Evolutionary conservation across 2,888 invertebrate genomes (phyloP).

Genomic region (Phorcus lineatus): DNA sequence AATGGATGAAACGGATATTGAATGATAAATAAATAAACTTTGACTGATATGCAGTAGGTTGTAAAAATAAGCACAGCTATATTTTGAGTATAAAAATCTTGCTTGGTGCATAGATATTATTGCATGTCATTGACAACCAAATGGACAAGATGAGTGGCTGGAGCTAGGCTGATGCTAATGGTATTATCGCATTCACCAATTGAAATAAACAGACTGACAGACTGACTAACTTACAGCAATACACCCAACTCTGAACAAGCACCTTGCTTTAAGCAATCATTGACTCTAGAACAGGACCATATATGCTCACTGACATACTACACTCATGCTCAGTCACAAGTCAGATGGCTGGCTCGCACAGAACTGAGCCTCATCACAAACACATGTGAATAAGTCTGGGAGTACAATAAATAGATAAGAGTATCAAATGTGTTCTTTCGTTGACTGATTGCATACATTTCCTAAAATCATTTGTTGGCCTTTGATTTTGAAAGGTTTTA

Average conservation of each 20-base stretch:
- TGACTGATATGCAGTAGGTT: not conserved
- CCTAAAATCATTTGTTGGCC: too few species aligned
- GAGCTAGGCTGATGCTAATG: not conserved
- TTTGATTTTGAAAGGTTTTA: too few species aligned
- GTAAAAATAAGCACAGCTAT: constrained; percentile 16
- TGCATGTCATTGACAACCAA: constrained; percentile 20
- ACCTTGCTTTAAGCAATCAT: not conserved
- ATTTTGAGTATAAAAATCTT: constrained; percentile 23
- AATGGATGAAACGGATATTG: not conserved
- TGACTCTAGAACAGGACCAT: not conserved
- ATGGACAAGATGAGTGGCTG: not conserved
- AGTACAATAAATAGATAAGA: too few species aligned
- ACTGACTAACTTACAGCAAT: not conserved
- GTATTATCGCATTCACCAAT: too few species aligned
- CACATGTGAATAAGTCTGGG: too few species aligned
- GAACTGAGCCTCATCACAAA: too few species aligned
- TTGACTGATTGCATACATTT: too few species aligned
- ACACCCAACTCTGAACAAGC: not conserved
- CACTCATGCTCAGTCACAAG: too few species aligned
- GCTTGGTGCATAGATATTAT: constrained; percentile 23
- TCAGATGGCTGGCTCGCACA: too few species aligned
- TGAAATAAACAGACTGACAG: too few species aligned
- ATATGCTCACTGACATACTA: too few species aligned
- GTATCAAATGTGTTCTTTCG: too few species aligned
- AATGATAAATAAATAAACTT: constrained; percentile 4